phyloP scores from a whole-genome alignment of 2,888 invertebrate genomes.

The Nebria brevicollis region DNA sequence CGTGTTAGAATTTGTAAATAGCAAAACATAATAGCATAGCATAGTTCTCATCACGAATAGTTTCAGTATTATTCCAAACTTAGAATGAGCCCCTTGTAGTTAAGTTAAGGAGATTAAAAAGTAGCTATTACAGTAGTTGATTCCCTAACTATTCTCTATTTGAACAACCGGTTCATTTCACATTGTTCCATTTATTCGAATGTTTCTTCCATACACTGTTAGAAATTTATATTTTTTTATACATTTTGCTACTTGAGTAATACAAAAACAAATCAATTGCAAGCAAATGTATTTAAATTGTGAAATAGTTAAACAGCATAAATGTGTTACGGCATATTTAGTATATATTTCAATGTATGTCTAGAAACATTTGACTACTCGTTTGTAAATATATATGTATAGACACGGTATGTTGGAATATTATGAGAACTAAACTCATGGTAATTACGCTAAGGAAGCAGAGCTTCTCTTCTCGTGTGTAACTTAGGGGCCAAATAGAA shows the following conservation, averaged over 20 bases:
- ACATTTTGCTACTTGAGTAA: no score
- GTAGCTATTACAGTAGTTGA: neutral
- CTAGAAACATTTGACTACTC: constrained; percentile 2
- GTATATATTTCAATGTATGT: neutral
- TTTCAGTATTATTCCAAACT: constrained; percentile 7
- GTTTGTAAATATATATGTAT: constrained; percentile 30
- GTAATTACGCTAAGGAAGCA: constrained; percentile 22
- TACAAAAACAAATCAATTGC: no score
- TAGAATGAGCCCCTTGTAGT: neutral
- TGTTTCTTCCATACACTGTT: neutral
- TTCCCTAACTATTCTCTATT: neutral
- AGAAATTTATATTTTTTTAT: neutral
- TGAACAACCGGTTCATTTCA: neutral
- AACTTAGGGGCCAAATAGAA: constrained; percentile 5
- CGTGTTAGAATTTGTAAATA: constrained; percentile 28
- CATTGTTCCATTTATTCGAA: neutral
- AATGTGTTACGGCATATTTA: no score
- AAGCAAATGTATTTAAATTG: no score
- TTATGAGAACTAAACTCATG: constrained; percentile 26
- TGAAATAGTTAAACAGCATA: no score
- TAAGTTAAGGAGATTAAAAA: neutral
- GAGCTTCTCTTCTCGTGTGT: constrained; percentile 1
- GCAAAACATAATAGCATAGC: constrained; percentile 29
- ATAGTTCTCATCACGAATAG: constrained; percentile 18
- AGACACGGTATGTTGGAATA: constrained; percentile 17